Conservation (phyloP, 2,113 vertebrate species). For the Oncorhynchus clarkii region DNA sequence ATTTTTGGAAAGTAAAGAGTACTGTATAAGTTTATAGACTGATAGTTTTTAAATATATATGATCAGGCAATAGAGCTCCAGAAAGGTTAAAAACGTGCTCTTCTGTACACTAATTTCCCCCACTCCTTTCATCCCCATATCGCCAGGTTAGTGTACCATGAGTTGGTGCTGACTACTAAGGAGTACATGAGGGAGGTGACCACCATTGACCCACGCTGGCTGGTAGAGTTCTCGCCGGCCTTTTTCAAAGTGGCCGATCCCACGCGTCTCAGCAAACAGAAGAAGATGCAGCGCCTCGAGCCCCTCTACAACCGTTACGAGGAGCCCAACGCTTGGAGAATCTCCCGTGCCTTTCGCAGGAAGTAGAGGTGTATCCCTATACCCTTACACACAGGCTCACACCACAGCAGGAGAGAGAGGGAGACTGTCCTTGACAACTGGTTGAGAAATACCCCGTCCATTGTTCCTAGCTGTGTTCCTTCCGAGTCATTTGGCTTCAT, state of each 20-base stretch:
- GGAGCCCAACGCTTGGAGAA: too few relatives aligned
- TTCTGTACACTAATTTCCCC: too few relatives aligned
- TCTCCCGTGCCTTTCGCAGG: constrained; percentile 65
- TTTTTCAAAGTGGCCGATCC: constrained; percentile 86
- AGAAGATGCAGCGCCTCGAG: constrained; percentile 87
- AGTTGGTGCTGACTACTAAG: constrained; percentile 90
- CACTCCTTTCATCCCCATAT: neutral
- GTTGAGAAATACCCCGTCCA: neutral
- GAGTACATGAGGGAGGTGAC: constrained; percentile 94
- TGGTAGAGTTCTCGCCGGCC: constrained; percentile 76
- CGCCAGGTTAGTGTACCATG: constrained; percentile 83
- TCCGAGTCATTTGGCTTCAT: neutral
- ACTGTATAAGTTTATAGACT: too few relatives aligned
- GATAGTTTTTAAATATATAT: too few relatives aligned
- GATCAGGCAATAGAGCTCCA: neutral
- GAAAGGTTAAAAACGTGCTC: neutral
- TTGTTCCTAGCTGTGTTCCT: neutral
- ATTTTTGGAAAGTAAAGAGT: too few relatives aligned
- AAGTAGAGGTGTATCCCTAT: constrained; percentile 55
- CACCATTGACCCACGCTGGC: constrained; percentile 89
- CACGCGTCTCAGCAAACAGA: constrained; percentile 84
- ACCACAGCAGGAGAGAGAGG: neutral
- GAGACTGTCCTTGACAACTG: too few relatives aligned
- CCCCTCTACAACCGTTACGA: constrained; percentile 90
- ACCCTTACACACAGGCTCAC: neutral